Conservation (phyloP, 2,113 vertebrate species). For the Scortum barcoo region DNA sequence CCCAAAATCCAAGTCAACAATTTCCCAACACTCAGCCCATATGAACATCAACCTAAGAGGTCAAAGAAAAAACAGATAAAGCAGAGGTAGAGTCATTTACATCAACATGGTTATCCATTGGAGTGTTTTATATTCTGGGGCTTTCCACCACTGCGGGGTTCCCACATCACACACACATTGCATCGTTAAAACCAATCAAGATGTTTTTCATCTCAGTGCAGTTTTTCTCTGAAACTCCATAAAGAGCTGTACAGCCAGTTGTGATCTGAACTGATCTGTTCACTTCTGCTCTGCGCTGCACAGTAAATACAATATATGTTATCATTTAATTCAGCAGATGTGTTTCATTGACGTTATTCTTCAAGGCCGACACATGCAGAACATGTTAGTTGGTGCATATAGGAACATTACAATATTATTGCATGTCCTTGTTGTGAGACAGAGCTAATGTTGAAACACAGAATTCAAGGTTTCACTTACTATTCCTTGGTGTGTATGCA, state of each 20-base stretch:
- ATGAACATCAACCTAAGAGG: background rate
- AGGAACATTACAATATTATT: background rate
- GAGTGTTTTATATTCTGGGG: constrained; percentile 34
- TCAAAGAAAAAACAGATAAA: constrained; percentile 5
- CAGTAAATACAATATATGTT: background rate
- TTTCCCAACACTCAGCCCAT: background rate
- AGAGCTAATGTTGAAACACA: constrained; percentile 1
- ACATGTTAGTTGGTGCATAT: background rate
- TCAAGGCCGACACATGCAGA: background rate
- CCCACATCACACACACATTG: constrained; percentile 36
- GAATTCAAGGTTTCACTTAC: constrained; percentile 15
- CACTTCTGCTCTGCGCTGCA: constrained; percentile 4
- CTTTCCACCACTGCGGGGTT: constrained; percentile 49
- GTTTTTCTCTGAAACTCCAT: constrained; percentile 1
- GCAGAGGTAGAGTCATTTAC: constrained; percentile 1
- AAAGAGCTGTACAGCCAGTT: constrained; percentile 13
- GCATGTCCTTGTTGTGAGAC: constrained; percentile 5
- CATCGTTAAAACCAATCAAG: constrained; percentile 50
- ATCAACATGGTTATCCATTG: background rate
- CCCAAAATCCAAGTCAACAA: background rate
- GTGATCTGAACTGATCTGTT: constrained; percentile 24
- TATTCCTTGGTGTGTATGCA: background rate
- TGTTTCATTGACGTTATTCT: constrained; percentile 11
- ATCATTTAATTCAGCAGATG: constrained; percentile 35
- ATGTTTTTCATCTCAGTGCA: constrained; percentile 47